A percentile compares a stretch with the other conserved stretches of the same genome.
Conservation (phyloP, 1,140 invertebrate genomes). For the Nylanderia fulva region DNA sequence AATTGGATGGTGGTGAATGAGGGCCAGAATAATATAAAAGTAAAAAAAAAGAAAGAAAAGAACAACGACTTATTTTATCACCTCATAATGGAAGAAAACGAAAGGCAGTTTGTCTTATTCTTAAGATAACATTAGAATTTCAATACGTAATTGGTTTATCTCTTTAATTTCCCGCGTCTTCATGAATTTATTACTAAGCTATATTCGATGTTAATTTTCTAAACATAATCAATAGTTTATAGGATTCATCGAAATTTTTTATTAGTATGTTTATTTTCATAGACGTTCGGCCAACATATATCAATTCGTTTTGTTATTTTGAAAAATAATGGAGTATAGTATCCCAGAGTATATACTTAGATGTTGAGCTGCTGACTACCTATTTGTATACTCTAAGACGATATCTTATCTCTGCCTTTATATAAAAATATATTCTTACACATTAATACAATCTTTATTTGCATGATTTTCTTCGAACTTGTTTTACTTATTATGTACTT, state of each 20-base stretch:
- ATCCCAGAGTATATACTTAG: constrained; percentile 48
- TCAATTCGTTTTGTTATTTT: constrained; percentile 47
- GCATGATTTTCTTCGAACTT: constrained; percentile 78
- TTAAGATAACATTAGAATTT: constrained; percentile 52
- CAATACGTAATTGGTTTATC: constrained; percentile 40
- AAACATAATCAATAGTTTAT: constrained; percentile 46
- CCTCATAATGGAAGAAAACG: constrained; percentile 60
- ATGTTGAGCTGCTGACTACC: constrained; percentile 52
- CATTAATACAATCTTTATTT: constrained; percentile 77
- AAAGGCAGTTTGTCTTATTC: constrained; percentile 60
- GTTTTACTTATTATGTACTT: constrained; percentile 65
- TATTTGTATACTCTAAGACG: constrained; percentile 77
- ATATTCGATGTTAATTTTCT: constrained; percentile 51
- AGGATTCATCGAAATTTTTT: constrained; percentile 53
- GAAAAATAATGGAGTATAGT: constrained; percentile 23
- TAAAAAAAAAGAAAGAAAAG: constrained; percentile 66
- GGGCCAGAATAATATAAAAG: constrained; percentile 58
- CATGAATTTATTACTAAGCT: constrained; percentile 46
- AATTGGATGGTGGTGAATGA: constrained; percentile 71
- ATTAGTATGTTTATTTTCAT: constrained; percentile 53
- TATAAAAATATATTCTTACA: constrained; percentile 81
- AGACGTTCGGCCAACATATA: constrained; percentile 35
- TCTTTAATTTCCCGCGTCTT: constrained; percentile 39
- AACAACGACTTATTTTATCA: constrained; percentile 74
- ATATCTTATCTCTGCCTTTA: constrained; percentile 75